Conservation (phyloP, 2,113 vertebrate genomes). For the Rhinolophus sinicus region DNA sequence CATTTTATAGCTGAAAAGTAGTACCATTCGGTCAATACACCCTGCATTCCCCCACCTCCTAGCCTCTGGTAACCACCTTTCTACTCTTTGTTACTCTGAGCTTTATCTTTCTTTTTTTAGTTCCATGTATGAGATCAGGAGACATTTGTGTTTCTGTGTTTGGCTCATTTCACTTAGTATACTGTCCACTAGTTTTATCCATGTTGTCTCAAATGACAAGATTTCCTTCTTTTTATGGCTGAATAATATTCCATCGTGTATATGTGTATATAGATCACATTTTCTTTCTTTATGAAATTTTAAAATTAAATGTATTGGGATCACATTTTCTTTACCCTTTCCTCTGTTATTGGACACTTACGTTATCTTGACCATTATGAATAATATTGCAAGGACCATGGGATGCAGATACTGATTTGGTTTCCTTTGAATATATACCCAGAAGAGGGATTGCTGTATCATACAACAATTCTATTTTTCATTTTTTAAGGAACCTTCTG, state of each 20-base stretch:
- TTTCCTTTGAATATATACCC: background rate
- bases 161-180: background rate
- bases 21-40: background rate
- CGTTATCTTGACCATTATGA: background rate
- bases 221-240: background rate
- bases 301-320: background rate
- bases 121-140: background rate
- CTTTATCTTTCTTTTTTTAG: background rate
- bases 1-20: background rate
- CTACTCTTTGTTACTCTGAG: background rate
- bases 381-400: background rate
- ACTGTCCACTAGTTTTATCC: background rate
- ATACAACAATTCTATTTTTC: background rate
- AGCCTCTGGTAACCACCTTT: background rate
- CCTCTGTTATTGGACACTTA: background rate
- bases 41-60: background rate
- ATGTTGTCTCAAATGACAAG: background rate
- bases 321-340: background rate
- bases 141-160: background rate
- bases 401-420: background rate
- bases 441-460: background rate
- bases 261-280: background rate
- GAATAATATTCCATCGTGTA: background rate
- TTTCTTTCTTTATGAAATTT: background rate
- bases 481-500: background rate